Evolutionary conservation across 1,140 invertebrate genomes (phyloP).

Genomic region (Brachionus plicatilis): DNA sequence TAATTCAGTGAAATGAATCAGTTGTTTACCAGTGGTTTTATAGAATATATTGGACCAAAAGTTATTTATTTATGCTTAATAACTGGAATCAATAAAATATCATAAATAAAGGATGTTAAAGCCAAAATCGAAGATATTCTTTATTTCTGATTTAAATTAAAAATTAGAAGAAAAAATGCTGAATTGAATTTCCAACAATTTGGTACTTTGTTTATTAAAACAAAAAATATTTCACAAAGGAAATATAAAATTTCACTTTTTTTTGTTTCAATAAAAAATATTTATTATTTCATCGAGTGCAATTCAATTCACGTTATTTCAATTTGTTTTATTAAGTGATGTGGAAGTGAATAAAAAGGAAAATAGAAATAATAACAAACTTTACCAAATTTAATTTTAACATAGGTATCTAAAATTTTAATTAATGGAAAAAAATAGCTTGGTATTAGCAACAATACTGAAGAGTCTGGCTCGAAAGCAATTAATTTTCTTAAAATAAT

Average conservation of each 20-base stretch:
- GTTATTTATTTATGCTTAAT: neutral
- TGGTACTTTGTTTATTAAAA: neutral
- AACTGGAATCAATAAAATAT: slow-evolving; percentile 27
- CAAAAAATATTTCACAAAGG: slow-evolving; percentile 1
- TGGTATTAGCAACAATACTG: neutral
- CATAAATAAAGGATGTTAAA: neutral
- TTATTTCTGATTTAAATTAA: slow-evolving; percentile 24
- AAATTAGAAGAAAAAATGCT: neutral
- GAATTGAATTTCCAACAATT: slow-evolving; percentile 4
- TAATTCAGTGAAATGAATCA: neutral
- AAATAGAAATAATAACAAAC: neutral
- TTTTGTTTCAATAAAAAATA: neutral
- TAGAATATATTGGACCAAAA: neutral
- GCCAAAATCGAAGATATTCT: neutral
- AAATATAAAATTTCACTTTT: slow-evolving; percentile 31
- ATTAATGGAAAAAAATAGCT: neutral
- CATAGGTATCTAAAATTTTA: neutral
- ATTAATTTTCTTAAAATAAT: neutral
- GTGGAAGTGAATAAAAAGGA: neutral
- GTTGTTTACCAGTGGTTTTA: slow-evolving; percentile 3
- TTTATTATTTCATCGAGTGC: slow-evolving; percentile 21
- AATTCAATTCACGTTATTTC: neutral
- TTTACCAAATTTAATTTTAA: neutral
- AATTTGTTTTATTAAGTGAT: neutral
- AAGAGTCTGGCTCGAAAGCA: neutral